Percentiles rank a stretch among this genome's conserved stretches.
Conservation (phyloP, 2,888 invertebrate species). For the Strigamia maritima region DNA sequence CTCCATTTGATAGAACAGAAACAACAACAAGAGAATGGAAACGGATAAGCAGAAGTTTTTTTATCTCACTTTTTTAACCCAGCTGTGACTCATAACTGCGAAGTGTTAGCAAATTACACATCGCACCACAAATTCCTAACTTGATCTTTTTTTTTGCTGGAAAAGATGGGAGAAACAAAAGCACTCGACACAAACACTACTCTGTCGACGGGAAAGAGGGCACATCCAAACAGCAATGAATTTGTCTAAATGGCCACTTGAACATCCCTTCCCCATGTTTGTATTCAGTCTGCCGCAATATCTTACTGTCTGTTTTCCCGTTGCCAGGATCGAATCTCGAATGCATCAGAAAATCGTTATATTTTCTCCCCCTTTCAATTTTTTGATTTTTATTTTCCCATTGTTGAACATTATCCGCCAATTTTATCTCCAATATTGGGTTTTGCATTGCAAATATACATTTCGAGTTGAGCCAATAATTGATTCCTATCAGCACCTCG, state of each 20-base stretch:
- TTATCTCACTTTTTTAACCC: background rate
- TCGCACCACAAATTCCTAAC: background rate
- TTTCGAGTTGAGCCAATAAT: background rate
- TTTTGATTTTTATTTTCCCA: background rate
- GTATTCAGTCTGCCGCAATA: conserved; percentile 21
- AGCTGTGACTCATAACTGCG: background rate
- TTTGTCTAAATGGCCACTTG: conserved; percentile 34
- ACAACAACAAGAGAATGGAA: background rate
- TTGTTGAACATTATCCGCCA: background rate
- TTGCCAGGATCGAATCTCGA: background rate
- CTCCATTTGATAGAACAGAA: background rate
- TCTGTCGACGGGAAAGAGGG: background rate
- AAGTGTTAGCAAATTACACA: conserved; percentile 11
- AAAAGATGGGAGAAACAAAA: conserved; percentile 11
- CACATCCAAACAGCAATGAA: conserved; percentile 26
- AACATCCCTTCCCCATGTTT: conserved; percentile 30
- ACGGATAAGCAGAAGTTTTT: background rate
- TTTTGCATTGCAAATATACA: background rate
- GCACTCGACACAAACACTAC: conserved; percentile 32
- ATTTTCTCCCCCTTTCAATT: background rate
- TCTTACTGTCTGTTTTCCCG: conserved; percentile 2
- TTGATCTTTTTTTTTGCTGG: background rate
- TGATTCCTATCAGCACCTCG: conserved; percentile 19
- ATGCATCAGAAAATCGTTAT: background rate
- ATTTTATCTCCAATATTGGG: background rate